Base-by-base conservation (phyloP, 2,113 vertebrate genomes). In the Pyrgilauda ruficollis region DNA sequence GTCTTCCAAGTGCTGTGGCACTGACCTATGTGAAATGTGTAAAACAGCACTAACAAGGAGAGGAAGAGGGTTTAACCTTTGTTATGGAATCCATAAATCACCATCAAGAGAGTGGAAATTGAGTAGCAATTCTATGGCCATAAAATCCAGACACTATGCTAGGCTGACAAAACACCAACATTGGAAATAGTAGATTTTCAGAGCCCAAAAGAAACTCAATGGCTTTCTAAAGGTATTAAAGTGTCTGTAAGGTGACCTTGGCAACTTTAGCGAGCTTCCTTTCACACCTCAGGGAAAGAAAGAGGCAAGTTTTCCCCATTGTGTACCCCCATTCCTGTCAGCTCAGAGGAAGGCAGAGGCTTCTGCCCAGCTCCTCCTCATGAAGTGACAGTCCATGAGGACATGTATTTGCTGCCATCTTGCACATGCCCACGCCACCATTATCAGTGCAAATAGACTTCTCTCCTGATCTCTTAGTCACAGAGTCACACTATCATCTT, bases 61-160 rank as follows among this genome's bases (percentile, higher is more conserved):
- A 94, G 61, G 85, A 91, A 91, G 52, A 94, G 26, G 49, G 16
- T 94, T 95, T 96, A 91, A 87, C 70, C 58, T 91, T 93, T 80
- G 46, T 94, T 96, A 80, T 46, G 77, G 81, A 77, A 91, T 46
- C 33, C 67, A 80, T 85, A 90, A 85, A 80, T 96, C 84, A 90
- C 27, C 49, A 83, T 73, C 19, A 30, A 67, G 74, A 90, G 59
- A 33, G 62, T 87, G 63, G 83, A 96, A 94, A 93, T 15, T 85
- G 74, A 96, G 67, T 55, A 90, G 59, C 26, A 77, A 73, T 55
- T 82, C 70, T n/a, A 66, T 19, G 2, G 58, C 74, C 61, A 22
- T 91, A 96, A 96, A 96, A 94, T 87, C 70, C 53, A 63, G 58
- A 44, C 1, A 5, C 35, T 76, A 9, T 15, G 15, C 33, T 76